These are phyloP conservation scores for Drosophila subquinaria DNA, from an alignment of 2,888 invertebrate genomes.

Conservation along the genomic window DNA sequence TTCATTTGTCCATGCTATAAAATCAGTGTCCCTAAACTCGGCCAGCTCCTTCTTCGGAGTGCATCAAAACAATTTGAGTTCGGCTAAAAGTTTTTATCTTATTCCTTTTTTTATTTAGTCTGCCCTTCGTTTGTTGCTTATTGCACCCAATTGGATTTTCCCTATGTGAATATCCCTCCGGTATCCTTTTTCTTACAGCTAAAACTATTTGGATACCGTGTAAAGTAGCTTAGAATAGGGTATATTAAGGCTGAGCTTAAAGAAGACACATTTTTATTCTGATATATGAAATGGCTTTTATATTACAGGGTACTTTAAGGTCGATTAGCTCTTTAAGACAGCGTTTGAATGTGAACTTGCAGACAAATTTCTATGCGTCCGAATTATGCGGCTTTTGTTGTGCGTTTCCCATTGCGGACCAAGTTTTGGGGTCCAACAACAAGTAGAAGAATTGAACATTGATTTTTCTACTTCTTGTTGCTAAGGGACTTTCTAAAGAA, in stretches of 20 bases:
- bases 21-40: conserved; percentile 63
- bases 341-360: conserved; percentile 46
- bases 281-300: not conserved
- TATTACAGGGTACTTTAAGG: not conserved
- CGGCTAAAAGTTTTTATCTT: conserved; percentile 36
- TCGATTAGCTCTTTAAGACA: not conserved
- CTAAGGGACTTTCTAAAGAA: conserved; percentile 24
- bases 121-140: conserved; percentile 44
- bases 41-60: conserved; percentile 37
- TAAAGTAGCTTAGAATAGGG: not conserved
- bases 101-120: conserved; percentile 31
- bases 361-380: conserved; percentile 67
- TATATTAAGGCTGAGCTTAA: too few relatives aligned
- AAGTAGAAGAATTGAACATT: conserved; percentile 36
- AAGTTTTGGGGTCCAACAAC: conserved; percentile 30
- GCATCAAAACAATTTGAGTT: conserved; percentile 59
- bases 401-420: conserved; percentile 11
- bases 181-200: conserved; percentile 11
- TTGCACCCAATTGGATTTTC: conserved; percentile 63
- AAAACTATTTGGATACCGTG: conserved; percentile 37
- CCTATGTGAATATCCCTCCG: conserved; percentile 31
- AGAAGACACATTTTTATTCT: not conserved
- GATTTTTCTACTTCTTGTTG: conserved; percentile 35
- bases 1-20: conserved; percentile 46
- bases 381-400: conserved; percentile 63